Evolutionary conservation across 2,888 invertebrate genomes (phyloP), one percentile per base, ranked within the genome.

Genomic region (Eupithecia tripunctaria): DNA sequence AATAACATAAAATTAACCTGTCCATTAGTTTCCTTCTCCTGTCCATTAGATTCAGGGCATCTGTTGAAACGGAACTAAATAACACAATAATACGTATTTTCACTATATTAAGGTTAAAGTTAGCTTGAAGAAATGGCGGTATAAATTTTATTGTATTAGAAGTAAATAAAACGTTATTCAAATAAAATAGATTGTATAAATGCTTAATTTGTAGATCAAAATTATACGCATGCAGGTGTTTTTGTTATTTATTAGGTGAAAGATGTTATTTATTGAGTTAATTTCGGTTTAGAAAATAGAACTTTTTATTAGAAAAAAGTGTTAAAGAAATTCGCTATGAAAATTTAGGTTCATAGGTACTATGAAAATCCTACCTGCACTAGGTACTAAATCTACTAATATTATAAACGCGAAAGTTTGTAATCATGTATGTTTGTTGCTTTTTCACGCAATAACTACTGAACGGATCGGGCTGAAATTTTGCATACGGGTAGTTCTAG

Each of bases 41-140:
- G 70, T 70, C 68, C 18, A 68, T 70, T 51, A 3, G 68, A 73
- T 73, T 79, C 78, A 76, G 76, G 76, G 76, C 84, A 84, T 82
- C 82, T 83, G 84, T 73, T 82, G 74, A 80, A 81, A 78, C 80
- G 80, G 80, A 81, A 29, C 59, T 6, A 29, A 60, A 25, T 14
- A 56, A 25, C 56, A 25, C 4, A 25, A 56, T 25, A 56, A 56
- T 56, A 60, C 47, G n/a, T 69, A 25, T 43, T 69, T 5, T 18
- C 5, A 5, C 7, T 1, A 0, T 1, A 0, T 4, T 66, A 69
- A 51, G 56, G 18, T 43, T 70, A 10, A 67, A 65, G 36, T 59
- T 72, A 12, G 12, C 15, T 21, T 43, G 21, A 29, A 32, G 36
- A 32, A 21, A 32, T 43, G 56, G 38, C 12, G 47, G 69, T 70